A percentile compares a stretch with the other conserved stretches of the same genome.
phyloP scores from a whole-genome alignment of 2,113 vertebrate genomes.

The Indicator maculatus region DNA sequence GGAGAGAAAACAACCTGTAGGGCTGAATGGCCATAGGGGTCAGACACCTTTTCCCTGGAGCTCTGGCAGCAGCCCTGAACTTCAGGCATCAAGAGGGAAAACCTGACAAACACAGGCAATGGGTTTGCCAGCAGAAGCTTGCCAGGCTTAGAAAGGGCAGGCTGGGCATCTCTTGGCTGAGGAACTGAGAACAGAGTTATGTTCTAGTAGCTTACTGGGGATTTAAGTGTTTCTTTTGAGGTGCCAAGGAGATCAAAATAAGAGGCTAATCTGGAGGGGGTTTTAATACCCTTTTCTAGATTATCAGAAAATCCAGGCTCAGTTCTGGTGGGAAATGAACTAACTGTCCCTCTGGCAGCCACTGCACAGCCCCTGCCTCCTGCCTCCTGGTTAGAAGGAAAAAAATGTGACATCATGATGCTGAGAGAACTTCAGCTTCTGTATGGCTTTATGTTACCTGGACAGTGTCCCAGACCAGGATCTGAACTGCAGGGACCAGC shows the following conservation, averaged over 20 bases:
- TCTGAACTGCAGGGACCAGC: not conserved
- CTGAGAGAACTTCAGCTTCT: not conserved
- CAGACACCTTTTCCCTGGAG: not conserved
- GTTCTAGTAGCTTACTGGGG: not conserved
- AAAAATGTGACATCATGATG: conserved; percentile 39
- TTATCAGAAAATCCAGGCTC: conserved; percentile 83
- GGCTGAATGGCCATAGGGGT: not conserved
- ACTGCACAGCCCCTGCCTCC: conserved; percentile 76
- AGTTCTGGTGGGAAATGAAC: conserved; percentile 83
- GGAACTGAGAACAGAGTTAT: not conserved
- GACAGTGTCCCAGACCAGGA: not conserved
- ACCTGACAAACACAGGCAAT: not conserved
- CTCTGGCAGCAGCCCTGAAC: not conserved
- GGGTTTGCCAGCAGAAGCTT: not conserved
- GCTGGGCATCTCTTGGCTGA: not conserved
- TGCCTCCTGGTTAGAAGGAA: conserved; percentile 79
- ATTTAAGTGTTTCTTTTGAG: conserved; percentile 33
- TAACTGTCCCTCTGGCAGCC: conserved; percentile 83
- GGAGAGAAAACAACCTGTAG: not conserved
- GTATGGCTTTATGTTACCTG: not conserved
- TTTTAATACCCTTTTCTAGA: conserved; percentile 62
- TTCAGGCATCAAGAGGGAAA: not conserved
- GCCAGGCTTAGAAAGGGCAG: not conserved
- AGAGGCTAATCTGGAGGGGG: not conserved
- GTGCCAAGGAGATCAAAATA: conserved; percentile 41